Base-by-base conservation (phyloP, 2,888 invertebrate genomes). In the Iselma pallidipennis region DNA sequence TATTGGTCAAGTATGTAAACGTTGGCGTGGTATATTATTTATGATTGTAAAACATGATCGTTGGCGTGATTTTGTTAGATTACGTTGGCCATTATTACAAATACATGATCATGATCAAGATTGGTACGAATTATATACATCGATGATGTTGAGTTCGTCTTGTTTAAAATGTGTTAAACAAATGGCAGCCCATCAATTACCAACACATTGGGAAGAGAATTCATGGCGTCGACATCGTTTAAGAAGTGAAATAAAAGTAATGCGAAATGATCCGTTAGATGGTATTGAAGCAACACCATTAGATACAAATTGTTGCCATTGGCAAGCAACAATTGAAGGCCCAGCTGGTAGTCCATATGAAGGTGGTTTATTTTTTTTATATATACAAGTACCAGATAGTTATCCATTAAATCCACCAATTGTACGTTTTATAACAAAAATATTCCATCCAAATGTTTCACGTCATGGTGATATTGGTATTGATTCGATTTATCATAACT, bases 381-480 rank as follows among this genome's bases (percentile, higher is more conserved):
- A 94, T 79, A 86, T 97, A 63, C 94, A 94, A 82, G 92, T 96
- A 71, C 95, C 95, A 10, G 89, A 89, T 74, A 87, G 88, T 88
- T 91, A 96, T 83, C 96, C 97, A 0, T 90, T 97, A 90, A 87
- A 88, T 70, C 96, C 97, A 14, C 96, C 97, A 0, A 89, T 91
- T 59, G 95, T 96, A 0, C 86, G 95, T 19, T 97, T 97, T 83
- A 85, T 96, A 63, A 96, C 96, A 0, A 94, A 92, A 81, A 93
- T 97, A 71, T 88, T 95, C 74, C 97, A 97, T 83, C 96, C 96
- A 5, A 97, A 97, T 83, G 92, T 97, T 57, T 95, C 95, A 2
- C 87, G 96, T 0, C 96, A 97, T 81, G 96, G 96, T 2, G 96
- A 96, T 82, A 94, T 97, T 52, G 96, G 97, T 61, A 91, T 97